Evolutionary conservation across 2,797 vertebrate genomes (phyloP).

Genomic region (Hybognathus amarus): DNA sequence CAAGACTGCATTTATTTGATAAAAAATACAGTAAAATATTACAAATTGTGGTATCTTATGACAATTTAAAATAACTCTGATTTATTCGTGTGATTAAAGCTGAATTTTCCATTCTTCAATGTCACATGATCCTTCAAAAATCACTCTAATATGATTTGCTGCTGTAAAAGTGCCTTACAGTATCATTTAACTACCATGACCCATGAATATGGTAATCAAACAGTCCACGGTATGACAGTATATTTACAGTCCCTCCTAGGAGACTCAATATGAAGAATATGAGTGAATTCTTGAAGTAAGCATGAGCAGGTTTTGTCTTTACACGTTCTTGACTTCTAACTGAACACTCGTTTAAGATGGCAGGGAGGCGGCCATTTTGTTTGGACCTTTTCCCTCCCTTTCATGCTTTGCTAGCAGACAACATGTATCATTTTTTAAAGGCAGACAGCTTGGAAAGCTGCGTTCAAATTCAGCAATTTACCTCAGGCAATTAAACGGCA

Average conservation of each 20-base stretch:
- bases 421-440: slow-evolving; percentile 40
- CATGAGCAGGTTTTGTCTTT: neutral
- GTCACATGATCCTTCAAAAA: no score
- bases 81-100: neutral
- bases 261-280: neutral
- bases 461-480: slow-evolving; percentile 59
- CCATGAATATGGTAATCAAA: neutral
- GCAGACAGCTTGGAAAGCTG: slow-evolving; percentile 51
- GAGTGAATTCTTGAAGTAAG: neutral
- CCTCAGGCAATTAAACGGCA: slow-evolving; percentile 62
- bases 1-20: neutral
- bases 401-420: slow-evolving; percentile 57
- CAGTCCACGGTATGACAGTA: no score
- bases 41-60: neutral
- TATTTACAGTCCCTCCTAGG: no score
- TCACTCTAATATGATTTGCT: neutral
- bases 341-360: slow-evolving; percentile 75
- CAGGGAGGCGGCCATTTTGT: slow-evolving; percentile 80
- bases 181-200: neutral
- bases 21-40: neutral
- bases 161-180: neutral
- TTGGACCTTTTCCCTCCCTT: slow-evolving; percentile 56
- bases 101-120: neutral
- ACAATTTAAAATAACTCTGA: neutral
- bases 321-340: neutral